Base-by-base conservation (phyloP, 2,797 vertebrate species). In the Pempheris klunzingeri region DNA sequence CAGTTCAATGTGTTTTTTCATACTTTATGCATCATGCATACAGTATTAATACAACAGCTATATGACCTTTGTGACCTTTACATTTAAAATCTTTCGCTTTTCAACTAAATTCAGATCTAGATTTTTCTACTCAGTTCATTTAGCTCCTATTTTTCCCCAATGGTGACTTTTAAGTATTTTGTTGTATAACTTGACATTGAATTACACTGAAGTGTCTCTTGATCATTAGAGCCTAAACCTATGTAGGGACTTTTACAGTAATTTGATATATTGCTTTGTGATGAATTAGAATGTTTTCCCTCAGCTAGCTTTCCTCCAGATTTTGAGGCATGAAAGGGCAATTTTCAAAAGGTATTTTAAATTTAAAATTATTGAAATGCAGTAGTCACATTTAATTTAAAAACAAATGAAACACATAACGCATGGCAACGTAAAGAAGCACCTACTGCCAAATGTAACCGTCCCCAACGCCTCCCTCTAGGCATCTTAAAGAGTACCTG, bases 401-500 rank as follows among this genome's bases (percentile, higher is more conserved):
- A 55, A 47, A 43, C 17, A 57, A 14, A 57, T 8, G 14, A 3
- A 8, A 14, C 30, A 26, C 47, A 13, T 13, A 14, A 12, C 8
- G 15, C 46, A 15, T 2, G 49, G 36, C 5, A 41, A 39, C 52
- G 22, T 41, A 24, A 14, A 32, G 7, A 39, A 58, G 2, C 0
- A 2, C 38, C 52, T 20, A 15, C 30, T n/a, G n/a, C 28, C 2
- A 32, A 39, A 50, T 41, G 20, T 39, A 50, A 28, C 17, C 36
- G 28, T 13, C 9, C 20, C 13, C 36, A 5, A 32, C n/a, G 44
- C 30, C 1, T 63, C 4, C 71, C 61, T 50, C 11, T 63, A 96
- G 95, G 95, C 30, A 96, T 96, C 57, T 84, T 96, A 54, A 96
- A 96, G 86, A 97, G 96, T 55, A 97, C 97, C 0, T 97, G 97